A percentile compares a stretch with the other conserved stretches of the same genome.
Evolutionary conservation across 2,888 invertebrate species (phyloP).

Genomic region (Eilema caniola): DNA sequence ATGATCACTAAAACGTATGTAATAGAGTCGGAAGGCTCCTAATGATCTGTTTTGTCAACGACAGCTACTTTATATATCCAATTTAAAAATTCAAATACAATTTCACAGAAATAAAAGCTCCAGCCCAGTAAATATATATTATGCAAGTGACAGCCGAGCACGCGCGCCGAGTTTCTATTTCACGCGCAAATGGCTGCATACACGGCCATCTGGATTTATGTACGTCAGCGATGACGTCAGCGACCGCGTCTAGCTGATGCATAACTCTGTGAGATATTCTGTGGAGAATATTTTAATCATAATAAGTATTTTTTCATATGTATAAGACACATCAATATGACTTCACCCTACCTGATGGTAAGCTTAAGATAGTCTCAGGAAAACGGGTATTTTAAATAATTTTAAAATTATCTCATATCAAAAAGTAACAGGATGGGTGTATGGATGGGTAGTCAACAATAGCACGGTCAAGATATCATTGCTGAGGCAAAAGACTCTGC

Average conservation of each 20-base stretch:
- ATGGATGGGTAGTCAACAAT: too few species aligned
- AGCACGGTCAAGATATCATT: too few species aligned
- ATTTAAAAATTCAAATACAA: constrained; percentile 23
- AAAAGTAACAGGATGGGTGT: too few species aligned
- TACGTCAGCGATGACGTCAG: constrained; percentile 51
- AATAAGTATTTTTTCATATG: not conserved
- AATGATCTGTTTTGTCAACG: not conserved
- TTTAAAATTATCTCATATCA: too few species aligned
- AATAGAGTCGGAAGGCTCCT: not conserved
- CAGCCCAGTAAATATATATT: constrained; percentile 47
- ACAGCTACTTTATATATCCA: constrained; percentile 17
- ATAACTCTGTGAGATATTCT: constrained; percentile 35
- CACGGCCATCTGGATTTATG: constrained; percentile 65
- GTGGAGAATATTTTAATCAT: constrained; percentile 1
- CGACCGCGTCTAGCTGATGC: constrained; percentile 39
- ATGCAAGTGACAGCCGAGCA: constrained; percentile 59
- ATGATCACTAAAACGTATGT: not conserved
- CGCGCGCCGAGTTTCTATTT: constrained; percentile 65
- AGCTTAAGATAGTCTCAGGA: too few species aligned
- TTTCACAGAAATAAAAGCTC: constrained; percentile 28
- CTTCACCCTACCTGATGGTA: too few species aligned
- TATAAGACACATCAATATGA: too few species aligned
- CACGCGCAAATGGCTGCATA: constrained; percentile 70
- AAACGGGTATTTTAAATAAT: too few species aligned
- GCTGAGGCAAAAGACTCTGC: too few species aligned